phyloP scores from a whole-genome alignment of 2,113 vertebrate genomes.

The Syrrhaptes paradoxus region DNA sequence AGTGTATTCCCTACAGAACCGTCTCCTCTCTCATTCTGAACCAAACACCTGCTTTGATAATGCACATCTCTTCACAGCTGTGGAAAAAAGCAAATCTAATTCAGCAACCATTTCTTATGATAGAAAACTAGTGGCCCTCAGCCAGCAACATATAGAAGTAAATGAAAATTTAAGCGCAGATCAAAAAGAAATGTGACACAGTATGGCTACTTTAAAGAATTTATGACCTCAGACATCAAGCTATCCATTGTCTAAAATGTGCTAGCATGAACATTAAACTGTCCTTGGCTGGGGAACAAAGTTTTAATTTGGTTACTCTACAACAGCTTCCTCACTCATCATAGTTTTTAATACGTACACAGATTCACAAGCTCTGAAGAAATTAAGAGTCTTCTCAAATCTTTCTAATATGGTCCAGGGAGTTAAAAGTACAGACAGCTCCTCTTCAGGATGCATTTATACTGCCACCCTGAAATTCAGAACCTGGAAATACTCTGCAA shows the following conservation, averaged over 20 bases:
- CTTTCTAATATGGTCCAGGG: background rate
- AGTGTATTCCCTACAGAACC: constrained; percentile 67
- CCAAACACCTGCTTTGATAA: constrained; percentile 69
- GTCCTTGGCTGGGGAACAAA: constrained; percentile 42
- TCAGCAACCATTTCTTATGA: constrained; percentile 61
- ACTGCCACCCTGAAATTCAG: background rate
- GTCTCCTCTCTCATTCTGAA: constrained; percentile 55
- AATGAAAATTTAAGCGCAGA: constrained; percentile 69
- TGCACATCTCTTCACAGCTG: background rate
- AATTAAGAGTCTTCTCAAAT: background rate
- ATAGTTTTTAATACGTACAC: background rate
- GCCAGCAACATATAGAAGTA: constrained; percentile 57
- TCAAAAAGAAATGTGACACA: constrained; percentile 49
- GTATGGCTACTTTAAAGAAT: constrained; percentile 62
- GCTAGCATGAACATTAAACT: constrained; percentile 59
- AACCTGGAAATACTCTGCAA: background rate
- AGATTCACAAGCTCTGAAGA: background rate
- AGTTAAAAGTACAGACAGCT: background rate
- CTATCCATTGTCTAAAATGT: constrained; percentile 54
- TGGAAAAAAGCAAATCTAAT: constrained; percentile 34
- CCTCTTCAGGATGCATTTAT: background rate
- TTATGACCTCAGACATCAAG: constrained; percentile 45
- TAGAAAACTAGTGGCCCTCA: constrained; percentile 45
- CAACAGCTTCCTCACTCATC: constrained; percentile 2
- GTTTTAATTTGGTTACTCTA: background rate